Evolutionary conservation across 2,113 vertebrate genomes (phyloP).

Genomic region (Cyprinodon brontotheroides): DNA sequence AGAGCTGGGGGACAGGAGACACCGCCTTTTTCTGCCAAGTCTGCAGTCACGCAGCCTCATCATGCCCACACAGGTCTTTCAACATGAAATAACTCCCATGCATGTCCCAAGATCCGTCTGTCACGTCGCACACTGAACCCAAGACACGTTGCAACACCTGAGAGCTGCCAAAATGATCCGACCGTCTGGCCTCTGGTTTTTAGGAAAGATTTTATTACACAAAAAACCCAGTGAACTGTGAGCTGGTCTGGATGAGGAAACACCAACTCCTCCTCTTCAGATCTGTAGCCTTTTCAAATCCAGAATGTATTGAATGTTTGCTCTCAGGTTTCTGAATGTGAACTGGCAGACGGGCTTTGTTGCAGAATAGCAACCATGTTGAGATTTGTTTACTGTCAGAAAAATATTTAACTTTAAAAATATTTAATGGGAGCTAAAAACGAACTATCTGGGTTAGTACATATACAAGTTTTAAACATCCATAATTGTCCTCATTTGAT

Average conservation of each 20-base stretch:
- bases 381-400: constrained; percentile 4
- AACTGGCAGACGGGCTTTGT: not conserved
- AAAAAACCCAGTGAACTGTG: constrained; percentile 5
- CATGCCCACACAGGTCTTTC: constrained; percentile 46
- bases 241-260: not conserved
- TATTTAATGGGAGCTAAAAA: not conserved
- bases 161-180: not conserved
- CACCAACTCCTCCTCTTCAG: not conserved
- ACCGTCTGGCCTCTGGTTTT: not conserved
- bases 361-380: constrained; percentile 33
- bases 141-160: not conserved
- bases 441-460: not conserved
- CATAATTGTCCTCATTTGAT: too few species aligned
- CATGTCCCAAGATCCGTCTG: constrained; percentile 5
- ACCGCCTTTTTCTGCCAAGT: constrained; percentile 42
- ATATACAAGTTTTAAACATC: not conserved
- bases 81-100: constrained; percentile 25
- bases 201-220: not conserved
- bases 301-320: constrained; percentile 4
- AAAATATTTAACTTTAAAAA: not conserved
- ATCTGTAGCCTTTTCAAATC: constrained; percentile 8
- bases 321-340: constrained; percentile 52
- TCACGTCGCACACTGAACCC: constrained; percentile 16
- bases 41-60: constrained; percentile 53
- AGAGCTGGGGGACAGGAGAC: constrained; percentile 14